Evolutionary conservation across 2,113 vertebrate species (phyloP).

Genomic region (Cephalophus harveyi): DNA sequence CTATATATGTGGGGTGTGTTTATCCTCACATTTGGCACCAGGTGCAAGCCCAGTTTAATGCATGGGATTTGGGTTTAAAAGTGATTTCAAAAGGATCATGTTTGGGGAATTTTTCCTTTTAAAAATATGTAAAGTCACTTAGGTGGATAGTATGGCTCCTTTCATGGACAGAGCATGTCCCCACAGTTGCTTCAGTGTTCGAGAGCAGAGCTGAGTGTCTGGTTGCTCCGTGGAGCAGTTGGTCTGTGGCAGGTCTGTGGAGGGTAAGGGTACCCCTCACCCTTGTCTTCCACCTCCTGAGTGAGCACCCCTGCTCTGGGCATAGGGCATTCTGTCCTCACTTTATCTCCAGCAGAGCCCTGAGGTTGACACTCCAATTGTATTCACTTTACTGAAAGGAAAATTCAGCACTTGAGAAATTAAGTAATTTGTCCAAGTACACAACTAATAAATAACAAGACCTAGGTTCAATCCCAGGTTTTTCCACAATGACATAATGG

Average conservation of each 20-base stretch:
- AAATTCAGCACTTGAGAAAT: not conserved
- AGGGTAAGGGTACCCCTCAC: fast-evolving
- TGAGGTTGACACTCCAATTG: not conserved
- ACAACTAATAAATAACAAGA: not conserved
- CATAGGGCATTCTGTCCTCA: not conserved
- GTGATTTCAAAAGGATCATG: not conserved
- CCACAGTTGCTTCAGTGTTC: not conserved
- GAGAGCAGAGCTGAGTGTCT: not conserved
- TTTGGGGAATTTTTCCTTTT: not conserved
- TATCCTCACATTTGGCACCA: not conserved
- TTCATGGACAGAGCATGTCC: not conserved
- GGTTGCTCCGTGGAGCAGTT: not conserved
- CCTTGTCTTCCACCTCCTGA: not conserved
- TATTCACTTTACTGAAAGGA: not conserved
- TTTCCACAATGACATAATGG: not conserved
- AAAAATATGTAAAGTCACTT: not conserved
- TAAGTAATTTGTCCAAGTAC: not conserved
- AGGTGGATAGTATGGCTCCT: not conserved
- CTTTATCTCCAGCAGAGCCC: not conserved
- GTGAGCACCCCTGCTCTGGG: not conserved
- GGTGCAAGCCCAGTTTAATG: not conserved
- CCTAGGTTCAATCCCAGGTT: not conserved
- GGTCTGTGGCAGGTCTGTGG: not conserved
- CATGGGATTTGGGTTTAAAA: not conserved
- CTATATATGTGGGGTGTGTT: not conserved